These are phyloP conservation scores for Aphidius colemani DNA, from an alignment of 2,888 invertebrate genomes.

Conservation along the genomic window DNA sequence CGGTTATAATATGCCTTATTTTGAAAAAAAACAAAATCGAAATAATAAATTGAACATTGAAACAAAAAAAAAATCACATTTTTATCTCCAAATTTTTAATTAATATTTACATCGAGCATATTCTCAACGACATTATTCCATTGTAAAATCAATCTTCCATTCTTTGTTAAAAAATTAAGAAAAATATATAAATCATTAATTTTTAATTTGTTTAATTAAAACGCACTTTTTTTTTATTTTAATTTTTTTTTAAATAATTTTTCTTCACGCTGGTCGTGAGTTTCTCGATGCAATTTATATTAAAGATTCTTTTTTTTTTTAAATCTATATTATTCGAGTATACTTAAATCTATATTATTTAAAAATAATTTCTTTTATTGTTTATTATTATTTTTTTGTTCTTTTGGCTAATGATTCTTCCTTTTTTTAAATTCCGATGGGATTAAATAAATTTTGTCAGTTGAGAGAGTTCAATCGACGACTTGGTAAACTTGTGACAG, in stretches of 20 bases:
- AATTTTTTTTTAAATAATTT: conserved; percentile 16
- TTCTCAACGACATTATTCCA: conserved; percentile 27
- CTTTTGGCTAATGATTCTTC: background rate
- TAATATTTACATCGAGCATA: conserved; percentile 26
- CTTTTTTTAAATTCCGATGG: conserved; percentile 17
- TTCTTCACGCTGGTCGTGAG: conserved; percentile 36
- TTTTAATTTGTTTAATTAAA: background rate
- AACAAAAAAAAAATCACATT: background rate
- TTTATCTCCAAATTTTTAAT: background rate
- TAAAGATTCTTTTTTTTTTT: background rate
- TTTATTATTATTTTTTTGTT: background rate
- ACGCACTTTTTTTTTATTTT: background rate
- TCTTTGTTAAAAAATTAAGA: conserved; percentile 16
- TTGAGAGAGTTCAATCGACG: conserved; percentile 42
- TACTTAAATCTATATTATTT: background rate
- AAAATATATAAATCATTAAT: conserved; percentile 14
- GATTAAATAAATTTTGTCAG: conserved; percentile 25
- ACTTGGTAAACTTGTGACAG: conserved; percentile 50
- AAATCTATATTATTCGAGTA: background rate
- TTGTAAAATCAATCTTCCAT: conserved; percentile 25
- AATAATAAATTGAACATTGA: background rate
- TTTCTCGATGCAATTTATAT: conserved; percentile 26
- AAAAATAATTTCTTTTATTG: background rate
- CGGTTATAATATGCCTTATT: background rate
- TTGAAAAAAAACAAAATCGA: background rate